Percentiles rank a stretch among this genome's conserved stretches.
Evolutionary conservation across 2,797 vertebrate genomes (phyloP).

Genomic region (Lagorchestes hirsutus): DNA sequence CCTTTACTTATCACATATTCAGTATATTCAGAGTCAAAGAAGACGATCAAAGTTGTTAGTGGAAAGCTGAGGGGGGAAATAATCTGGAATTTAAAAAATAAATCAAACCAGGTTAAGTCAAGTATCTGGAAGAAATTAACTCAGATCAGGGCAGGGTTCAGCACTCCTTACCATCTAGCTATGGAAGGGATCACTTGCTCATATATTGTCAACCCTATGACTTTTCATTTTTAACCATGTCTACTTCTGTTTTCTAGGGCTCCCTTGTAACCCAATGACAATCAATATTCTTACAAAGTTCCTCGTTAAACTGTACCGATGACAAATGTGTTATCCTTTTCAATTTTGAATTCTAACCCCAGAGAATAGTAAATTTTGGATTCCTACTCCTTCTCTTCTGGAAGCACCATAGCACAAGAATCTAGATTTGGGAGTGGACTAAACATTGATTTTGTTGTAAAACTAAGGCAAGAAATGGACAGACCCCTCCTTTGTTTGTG

Average conservation of each 20-base stretch:
- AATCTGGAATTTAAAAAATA: not conserved
- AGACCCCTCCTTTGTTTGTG: constrained; percentile 37
- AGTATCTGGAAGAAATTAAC: not conserved
- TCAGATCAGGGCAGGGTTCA: not conserved
- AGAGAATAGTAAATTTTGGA: not conserved
- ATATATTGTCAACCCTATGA: not conserved
- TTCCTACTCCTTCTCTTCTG: not conserved
- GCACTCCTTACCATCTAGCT: not conserved
- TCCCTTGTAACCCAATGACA: not conserved
- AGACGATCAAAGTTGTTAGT: not conserved
- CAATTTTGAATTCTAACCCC: constrained; percentile 38
- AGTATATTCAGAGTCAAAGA: not conserved
- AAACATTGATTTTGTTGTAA: constrained; percentile 6
- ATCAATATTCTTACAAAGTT: constrained; percentile 51
- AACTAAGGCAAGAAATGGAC: constrained; percentile 15
- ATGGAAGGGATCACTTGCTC: not conserved
- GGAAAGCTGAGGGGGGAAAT: not conserved
- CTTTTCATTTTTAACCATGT: not conserved
- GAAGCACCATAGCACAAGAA: constrained; percentile 38
- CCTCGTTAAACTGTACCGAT: constrained; percentile 44
- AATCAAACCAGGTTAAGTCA: not conserved
- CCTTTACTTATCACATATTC: not conserved
- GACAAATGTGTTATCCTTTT: constrained; percentile 47
- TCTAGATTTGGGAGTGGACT: not conserved
- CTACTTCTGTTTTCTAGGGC: constrained; percentile 58